phyloP scores from a whole-genome alignment of 2,113 vertebrate genomes.

The Ornithorhynchus anatinus region DNA sequence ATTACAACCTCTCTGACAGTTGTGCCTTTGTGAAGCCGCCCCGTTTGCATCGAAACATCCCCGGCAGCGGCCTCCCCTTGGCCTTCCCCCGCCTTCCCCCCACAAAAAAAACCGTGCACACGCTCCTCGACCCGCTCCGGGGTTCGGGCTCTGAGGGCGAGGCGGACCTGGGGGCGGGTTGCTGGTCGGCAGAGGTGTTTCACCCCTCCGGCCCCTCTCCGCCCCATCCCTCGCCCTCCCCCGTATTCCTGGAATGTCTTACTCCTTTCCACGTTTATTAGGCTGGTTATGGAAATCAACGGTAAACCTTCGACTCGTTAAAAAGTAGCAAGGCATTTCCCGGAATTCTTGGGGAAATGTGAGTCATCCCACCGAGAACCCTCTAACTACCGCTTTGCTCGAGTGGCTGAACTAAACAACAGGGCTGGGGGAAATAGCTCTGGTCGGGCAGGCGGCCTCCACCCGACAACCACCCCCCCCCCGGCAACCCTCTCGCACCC shows the following conservation, averaged over 20 bases:
- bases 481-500: background rate
- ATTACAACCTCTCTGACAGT: slow-evolving; percentile 84
- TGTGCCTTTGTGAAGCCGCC: slow-evolving; percentile 80
- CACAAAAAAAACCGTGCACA: slow-evolving; percentile 21
- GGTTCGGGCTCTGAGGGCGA: slow-evolving; percentile 14
- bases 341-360: slow-evolving; percentile 70
- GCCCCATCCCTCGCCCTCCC: slow-evolving; percentile 18
- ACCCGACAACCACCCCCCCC: background rate
- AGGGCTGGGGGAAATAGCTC: accelerated
- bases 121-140: slow-evolving; percentile 25
- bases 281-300: slow-evolving; percentile 56
- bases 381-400: slow-evolving; percentile 29
- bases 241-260: slow-evolving; percentile 40
- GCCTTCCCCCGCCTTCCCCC: slow-evolving; percentile 51
- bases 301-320: slow-evolving; percentile 43
- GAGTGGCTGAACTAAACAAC: background rate
- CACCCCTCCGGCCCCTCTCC: slow-evolving; percentile 25
- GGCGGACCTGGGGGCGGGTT: background rate
- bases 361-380: slow-evolving; percentile 48
- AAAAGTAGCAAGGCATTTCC: slow-evolving; percentile 63
- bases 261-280: slow-evolving; percentile 50
- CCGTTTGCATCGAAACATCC: slow-evolving; percentile 84
- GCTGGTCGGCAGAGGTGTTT: slow-evolving; percentile 6
- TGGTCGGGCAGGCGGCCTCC: background rate
- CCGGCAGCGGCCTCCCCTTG: slow-evolving; percentile 74